These are phyloP conservation scores for Automeris io DNA, from an alignment of 2,888 invertebrate genomes.

Conservation along the genomic window DNA sequence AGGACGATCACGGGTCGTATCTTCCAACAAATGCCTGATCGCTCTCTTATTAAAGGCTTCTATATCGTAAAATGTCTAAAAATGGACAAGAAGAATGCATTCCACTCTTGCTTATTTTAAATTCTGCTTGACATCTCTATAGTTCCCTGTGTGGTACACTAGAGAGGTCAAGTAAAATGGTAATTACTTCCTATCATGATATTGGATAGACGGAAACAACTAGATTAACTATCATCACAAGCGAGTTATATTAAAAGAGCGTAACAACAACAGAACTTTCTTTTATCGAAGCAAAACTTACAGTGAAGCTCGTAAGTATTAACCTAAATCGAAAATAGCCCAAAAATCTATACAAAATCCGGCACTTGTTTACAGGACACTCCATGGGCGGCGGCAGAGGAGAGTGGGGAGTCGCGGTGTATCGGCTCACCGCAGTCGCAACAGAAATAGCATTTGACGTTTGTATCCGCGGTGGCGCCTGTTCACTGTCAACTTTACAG, in stretches of 20 bases:
- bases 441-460: conserved; percentile 74
- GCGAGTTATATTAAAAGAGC: neutral
- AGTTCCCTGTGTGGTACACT: no score
- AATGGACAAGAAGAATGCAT: no score
- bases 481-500: conserved; percentile 73
- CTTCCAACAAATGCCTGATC: no score
- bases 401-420: conserved; percentile 23
- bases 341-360: conserved; percentile 48
- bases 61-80: no score
- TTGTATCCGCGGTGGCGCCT: conserved; percentile 75
- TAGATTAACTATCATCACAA: neutral
- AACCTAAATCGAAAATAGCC: conserved; percentile 43
- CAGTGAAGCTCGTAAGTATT: conserved; percentile 9
- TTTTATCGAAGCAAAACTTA: conserved; percentile 3
- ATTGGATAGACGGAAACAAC: no score
- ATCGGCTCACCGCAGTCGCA: conserved; percentile 54
- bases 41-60: no score
- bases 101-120: no score
- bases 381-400: conserved; percentile 11
- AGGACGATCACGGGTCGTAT: no score
- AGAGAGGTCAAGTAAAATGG: no score
- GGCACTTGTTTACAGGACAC: conserved; percentile 49
- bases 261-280: neutral
- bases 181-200: no score
- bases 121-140: no score